phyloP scores from a whole-genome alignment of 2,113 vertebrate species.

The Corythoichthys haematopterus region DNA sequence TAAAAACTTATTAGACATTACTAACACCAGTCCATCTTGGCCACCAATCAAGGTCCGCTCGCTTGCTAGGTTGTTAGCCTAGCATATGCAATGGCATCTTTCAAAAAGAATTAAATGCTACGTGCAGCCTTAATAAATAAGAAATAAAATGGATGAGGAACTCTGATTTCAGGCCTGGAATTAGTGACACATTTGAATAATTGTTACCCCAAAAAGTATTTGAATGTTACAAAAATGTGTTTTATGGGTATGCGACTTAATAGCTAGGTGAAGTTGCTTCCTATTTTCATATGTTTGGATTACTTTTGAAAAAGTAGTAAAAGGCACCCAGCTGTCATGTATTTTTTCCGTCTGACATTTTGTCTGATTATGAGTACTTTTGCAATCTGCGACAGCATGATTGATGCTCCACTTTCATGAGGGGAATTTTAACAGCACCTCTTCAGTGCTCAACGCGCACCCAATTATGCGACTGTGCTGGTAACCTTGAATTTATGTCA shows the following conservation, averaged over 20 bases:
- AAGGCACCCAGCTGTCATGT: conserved; percentile 75
- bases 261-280: neutral
- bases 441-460: conserved; percentile 92
- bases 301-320: conserved; percentile 53
- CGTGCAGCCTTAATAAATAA: too few species aligned
- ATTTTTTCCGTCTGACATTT: conserved; percentile 84
- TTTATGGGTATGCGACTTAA: neutral
- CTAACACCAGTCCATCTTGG: too few species aligned
- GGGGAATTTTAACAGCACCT: conserved; percentile 99
- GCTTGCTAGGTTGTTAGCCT: too few species aligned
- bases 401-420: conserved; percentile 97
- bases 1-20: too few species aligned
- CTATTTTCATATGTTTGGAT: conserved; percentile 30
- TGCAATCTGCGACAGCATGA: conserved; percentile 91
- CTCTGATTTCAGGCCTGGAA: too few species aligned
- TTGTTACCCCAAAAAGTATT: too few species aligned
- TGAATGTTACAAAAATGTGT: too few species aligned
- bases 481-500: conserved; percentile 99
- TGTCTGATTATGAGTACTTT: conserved; percentile 91
- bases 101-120: too few species aligned
- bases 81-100: too few species aligned
- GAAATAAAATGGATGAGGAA: too few species aligned
- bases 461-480: conserved; percentile 99
- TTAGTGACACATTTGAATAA: too few species aligned
- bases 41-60: too few species aligned